phyloP scores from a whole-genome alignment of 2,113 vertebrate species.

The Antechinus flavipes region DNA sequence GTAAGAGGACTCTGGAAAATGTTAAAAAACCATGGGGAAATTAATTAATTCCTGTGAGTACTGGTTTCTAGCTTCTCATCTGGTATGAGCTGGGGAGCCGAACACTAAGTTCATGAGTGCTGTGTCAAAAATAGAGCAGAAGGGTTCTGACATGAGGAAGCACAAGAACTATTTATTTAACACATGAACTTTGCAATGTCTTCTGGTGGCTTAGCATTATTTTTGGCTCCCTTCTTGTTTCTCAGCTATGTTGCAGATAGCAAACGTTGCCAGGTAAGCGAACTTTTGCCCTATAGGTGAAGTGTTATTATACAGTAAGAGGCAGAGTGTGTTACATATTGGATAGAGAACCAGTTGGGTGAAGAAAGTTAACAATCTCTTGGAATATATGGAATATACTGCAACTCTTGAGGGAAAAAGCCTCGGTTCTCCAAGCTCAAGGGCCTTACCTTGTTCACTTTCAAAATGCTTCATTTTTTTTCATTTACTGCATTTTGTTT shows the following conservation, averaged over 20 bases:
- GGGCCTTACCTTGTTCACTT: neutral
- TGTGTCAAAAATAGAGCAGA: neutral
- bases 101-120: neutral
- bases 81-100: neutral
- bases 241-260: neutral
- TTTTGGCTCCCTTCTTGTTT: neutral
- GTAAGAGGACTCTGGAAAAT: neutral
- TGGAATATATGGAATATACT: neutral
- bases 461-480: neutral
- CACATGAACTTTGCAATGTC: neutral
- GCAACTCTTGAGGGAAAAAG: neutral
- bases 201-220: neutral
- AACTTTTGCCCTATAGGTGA: neutral
- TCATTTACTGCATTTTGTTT: neutral
- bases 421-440: neutral
- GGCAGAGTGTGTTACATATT: neutral
- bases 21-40: neutral
- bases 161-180: neutral
- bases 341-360: neutral
- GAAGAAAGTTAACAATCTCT: neutral
- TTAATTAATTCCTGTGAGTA: neutral
- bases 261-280: neutral
- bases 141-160: neutral
- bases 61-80: neutral
- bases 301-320: neutral